Conservation (phyloP, 2,888 invertebrate species). For the Drosophila parthenogenetica region DNA sequence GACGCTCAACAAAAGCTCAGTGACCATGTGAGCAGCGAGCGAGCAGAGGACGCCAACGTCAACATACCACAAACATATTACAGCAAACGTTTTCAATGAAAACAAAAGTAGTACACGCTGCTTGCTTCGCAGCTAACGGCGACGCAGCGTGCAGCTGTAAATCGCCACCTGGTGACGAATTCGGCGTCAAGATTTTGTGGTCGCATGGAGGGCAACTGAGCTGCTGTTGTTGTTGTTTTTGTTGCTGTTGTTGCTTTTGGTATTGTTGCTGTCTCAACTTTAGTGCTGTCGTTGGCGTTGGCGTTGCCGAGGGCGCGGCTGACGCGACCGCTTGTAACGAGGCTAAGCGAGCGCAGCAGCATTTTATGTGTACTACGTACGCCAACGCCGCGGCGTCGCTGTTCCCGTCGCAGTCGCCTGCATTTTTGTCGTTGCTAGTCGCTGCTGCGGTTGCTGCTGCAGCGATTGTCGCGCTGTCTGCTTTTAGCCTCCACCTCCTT, state of each 20-base stretch:
- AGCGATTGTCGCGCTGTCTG: conserved; percentile 63
- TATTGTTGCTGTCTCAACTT: conserved; percentile 15
- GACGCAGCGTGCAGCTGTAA: conserved; percentile 48
- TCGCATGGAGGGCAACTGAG: conserved; percentile 68
- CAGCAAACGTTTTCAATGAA: conserved; percentile 80
- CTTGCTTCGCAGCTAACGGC: conserved; percentile 27
- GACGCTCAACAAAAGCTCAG: conserved; percentile 73
- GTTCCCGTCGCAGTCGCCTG: conserved; percentile 55
- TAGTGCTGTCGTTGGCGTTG: conserved; percentile 48
- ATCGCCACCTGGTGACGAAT: conserved; percentile 71
- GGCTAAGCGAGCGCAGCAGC: conserved; percentile 64
- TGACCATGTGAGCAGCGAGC: conserved; percentile 75
- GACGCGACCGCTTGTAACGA: conserved; percentile 71
- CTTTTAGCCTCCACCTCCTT: conserved; percentile 79
- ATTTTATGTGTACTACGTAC: conserved; percentile 20
- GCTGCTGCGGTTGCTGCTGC: conserved; percentile 37
- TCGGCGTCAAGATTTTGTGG: conserved; percentile 64
- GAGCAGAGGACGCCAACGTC: conserved; percentile 39
- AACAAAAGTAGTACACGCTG: conserved; percentile 79
- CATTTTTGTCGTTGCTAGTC: conserved; percentile 60
- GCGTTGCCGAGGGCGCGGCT: conserved; percentile 75
- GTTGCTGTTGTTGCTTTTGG: conserved; percentile 16
- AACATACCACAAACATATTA: conserved; percentile 75
- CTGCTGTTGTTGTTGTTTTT: conserved; percentile 25
- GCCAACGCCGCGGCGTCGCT: conserved; percentile 50